Conservation (phyloP, 2,888 invertebrate species). For the Drosophila nr. perissopoda region DNA sequence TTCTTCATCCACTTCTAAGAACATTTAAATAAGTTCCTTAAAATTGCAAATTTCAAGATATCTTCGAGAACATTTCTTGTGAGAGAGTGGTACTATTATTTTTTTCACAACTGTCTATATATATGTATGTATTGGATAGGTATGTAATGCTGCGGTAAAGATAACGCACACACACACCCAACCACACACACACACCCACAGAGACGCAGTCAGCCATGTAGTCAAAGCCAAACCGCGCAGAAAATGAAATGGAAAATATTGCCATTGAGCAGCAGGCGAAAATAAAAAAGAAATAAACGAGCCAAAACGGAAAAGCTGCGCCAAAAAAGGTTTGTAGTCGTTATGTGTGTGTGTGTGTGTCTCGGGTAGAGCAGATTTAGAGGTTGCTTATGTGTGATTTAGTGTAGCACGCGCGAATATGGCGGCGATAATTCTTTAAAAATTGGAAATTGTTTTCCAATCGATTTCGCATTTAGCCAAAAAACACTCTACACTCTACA, state of each 20-base stretch:
- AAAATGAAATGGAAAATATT: constrained; percentile 80
- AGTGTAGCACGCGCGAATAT: constrained; percentile 85
- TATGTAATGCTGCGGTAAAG: constrained; percentile 67
- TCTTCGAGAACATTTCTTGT: neutral
- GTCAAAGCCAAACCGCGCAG: constrained; percentile 78
- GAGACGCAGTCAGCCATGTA: constrained; percentile 64
- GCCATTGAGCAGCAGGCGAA: constrained; percentile 58
- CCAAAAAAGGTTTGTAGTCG: constrained; percentile 16
- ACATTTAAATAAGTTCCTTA: neutral
- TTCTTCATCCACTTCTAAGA: neutral
- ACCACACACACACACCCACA: neutral
- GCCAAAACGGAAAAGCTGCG: constrained; percentile 58
- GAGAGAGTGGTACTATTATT: neutral
- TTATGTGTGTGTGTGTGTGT: constrained; percentile 36
- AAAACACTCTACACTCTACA: constrained; percentile 71
- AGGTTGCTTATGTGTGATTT: constrained; percentile 85
- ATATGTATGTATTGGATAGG: constrained; percentile 18
- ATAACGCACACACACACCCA: constrained; percentile 51
- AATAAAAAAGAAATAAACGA: constrained; percentile 78
- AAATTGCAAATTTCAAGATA: neutral
- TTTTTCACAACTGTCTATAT: neutral
- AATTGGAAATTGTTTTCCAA: constrained; percentile 85
- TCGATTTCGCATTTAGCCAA: constrained; percentile 84
- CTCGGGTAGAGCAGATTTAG: constrained; percentile 83
- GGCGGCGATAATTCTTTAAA: constrained; percentile 85